phyloP scores from a whole-genome alignment of 2,797 vertebrate species.

The Sebastes taczanowskii region DNA sequence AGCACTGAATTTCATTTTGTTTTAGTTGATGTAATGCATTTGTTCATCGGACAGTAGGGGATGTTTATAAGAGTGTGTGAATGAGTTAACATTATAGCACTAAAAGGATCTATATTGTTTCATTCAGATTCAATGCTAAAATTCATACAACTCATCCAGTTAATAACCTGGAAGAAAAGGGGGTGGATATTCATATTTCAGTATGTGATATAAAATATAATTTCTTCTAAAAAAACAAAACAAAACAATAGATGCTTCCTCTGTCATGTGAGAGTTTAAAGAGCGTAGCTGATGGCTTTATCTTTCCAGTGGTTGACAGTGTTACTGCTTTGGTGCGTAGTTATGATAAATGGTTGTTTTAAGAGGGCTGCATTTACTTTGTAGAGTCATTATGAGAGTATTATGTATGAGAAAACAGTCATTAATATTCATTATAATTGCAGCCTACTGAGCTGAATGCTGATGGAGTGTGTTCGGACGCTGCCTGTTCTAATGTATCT shows the following conservation, averaged over 20 bases:
- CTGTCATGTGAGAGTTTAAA: slow-evolving; percentile 55
- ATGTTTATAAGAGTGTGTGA: slow-evolving; percentile 84
- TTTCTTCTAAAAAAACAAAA: background rate
- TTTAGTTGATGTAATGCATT: slow-evolving; percentile 90
- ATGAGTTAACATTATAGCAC: slow-evolving; percentile 78
- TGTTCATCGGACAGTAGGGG: slow-evolving; percentile 87
- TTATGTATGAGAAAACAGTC: slow-evolving; percentile 84
- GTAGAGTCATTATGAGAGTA: slow-evolving; percentile 83
- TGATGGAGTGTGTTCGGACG: slow-evolving; percentile 71
- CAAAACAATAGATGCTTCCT: slow-evolving; percentile 12
- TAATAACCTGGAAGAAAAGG: background rate
- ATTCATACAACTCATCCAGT: background rate
- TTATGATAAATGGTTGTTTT: slow-evolving; percentile 85
- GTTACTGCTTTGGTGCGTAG: slow-evolving; percentile 73
- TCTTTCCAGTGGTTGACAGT: slow-evolving; percentile 70
- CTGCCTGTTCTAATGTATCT: slow-evolving; percentile 55
- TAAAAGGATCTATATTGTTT: slow-evolving; percentile 12
- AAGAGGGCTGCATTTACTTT: slow-evolving; percentile 82
- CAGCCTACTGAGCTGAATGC: slow-evolving; percentile 80
- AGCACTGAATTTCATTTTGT: slow-evolving; percentile 90
- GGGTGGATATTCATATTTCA: background rate
- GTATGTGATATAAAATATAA: background rate
- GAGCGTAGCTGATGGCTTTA: slow-evolving; percentile 67
- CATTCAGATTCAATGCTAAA: background rate
- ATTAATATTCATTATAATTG: slow-evolving; percentile 86